Evolutionary conservation across 2,797 vertebrate genomes (phyloP).

Genomic region (Cuculus canorus): DNA sequence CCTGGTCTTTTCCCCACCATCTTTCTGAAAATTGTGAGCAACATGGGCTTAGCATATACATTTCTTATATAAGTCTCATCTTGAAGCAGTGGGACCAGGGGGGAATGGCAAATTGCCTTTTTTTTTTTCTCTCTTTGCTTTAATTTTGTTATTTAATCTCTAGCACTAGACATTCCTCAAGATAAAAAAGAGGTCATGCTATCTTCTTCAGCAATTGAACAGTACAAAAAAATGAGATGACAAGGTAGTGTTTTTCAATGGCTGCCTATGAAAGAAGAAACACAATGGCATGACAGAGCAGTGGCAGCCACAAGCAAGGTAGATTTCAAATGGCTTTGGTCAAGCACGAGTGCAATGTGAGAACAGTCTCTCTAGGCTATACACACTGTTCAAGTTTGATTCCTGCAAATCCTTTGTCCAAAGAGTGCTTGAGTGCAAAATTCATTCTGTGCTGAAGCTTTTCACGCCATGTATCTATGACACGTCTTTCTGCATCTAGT

Average conservation of each 20-base stretch:
- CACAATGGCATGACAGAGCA: neutral
- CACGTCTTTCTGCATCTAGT: neutral
- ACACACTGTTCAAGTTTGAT: neutral
- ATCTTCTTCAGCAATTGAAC: neutral
- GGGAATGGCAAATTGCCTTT: neutral
- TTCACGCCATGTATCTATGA: neutral
- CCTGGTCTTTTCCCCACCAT: neutral
- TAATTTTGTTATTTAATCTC: neutral
- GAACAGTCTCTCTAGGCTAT: neutral
- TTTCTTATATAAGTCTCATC: neutral
- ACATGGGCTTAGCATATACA: fast-evolving
- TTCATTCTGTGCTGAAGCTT: neutral
- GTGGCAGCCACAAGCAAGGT: neutral
- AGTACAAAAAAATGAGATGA: neutral
- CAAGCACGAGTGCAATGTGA: neutral
- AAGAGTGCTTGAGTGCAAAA: neutral
- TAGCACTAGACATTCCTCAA: neutral
- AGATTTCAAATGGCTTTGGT: neutral
- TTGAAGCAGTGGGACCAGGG: fast-evolving
- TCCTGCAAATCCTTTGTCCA: neutral
- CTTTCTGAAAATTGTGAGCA: neutral
- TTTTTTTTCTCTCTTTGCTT: neutral
- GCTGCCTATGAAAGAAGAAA: neutral
- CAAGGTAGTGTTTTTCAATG: neutral
- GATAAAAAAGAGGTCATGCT: neutral